phyloP scores from a whole-genome alignment of 2,797 vertebrate genomes.

The Sciurus vulgaris region DNA sequence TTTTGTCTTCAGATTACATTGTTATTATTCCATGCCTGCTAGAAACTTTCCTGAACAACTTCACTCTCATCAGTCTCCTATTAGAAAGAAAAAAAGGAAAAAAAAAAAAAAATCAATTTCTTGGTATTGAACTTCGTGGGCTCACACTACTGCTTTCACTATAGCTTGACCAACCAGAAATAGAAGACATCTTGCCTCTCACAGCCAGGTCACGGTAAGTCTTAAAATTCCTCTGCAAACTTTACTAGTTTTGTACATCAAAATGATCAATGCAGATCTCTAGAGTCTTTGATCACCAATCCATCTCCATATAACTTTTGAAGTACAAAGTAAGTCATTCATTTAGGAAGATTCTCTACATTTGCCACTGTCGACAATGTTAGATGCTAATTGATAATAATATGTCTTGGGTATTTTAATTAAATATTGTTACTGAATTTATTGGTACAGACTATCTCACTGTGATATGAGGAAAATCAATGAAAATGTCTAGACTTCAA shows the following conservation, averaged over 20 bases:
- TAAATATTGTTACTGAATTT: constrained; percentile 74
- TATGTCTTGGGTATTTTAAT: constrained; percentile 36
- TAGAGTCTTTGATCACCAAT: background rate
- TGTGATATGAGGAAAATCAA: constrained; percentile 64
- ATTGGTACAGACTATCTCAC: constrained; percentile 70
- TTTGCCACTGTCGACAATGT: background rate
- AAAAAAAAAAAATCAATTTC: background rate
- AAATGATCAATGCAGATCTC: background rate
- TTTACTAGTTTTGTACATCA: background rate
- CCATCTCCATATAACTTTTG: background rate
- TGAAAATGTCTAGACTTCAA: constrained; percentile 62
- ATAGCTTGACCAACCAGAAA: background rate
- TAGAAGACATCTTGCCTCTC: background rate
- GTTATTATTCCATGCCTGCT: background rate
- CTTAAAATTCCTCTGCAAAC: background rate
- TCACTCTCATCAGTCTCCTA: background rate
- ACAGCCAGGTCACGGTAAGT: background rate
- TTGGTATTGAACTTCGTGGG: background rate
- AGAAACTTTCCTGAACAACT: background rate
- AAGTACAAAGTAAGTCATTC: constrained; percentile 10
- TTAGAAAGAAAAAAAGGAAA: background rate
- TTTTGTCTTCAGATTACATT: background rate
- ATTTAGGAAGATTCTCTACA: background rate
- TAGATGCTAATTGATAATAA: constrained; percentile 32
- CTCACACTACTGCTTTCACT: background rate